phyloP scores from a whole-genome alignment of 2,888 invertebrate genomes.

The Tryphoninae sp. region DNA sequence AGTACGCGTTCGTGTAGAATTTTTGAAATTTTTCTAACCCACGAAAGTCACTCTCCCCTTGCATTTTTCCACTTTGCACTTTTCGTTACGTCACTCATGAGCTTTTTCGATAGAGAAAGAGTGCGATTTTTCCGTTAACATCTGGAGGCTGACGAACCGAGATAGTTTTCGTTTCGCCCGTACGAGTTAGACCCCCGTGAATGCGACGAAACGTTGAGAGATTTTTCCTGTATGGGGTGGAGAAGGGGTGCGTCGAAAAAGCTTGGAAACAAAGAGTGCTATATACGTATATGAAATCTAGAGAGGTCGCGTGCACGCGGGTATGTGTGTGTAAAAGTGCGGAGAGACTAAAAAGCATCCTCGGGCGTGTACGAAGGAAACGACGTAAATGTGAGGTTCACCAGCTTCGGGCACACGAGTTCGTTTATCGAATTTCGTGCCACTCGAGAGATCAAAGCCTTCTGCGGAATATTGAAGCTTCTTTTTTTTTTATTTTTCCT shows the following conservation, averaged over 20 bases:
- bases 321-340: constrained; percentile 3
- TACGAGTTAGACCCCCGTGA: constrained; percentile 26
- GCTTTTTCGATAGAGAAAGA: background rate
- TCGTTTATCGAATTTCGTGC: constrained; percentile 58
- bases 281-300: background rate
- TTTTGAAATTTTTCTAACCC: background rate
- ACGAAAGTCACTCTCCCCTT: background rate
- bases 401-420: constrained; percentile 47
- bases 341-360: constrained; percentile 32
- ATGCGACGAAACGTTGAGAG: constrained; percentile 16
- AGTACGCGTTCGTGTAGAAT: background rate
- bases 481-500: constrained; percentile 23
- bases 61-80: constrained; percentile 6
- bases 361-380: constrained; percentile 13
- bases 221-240: constrained; percentile 4
- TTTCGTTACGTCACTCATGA: constrained; percentile 8
- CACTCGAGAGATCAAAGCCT: constrained; percentile 61
- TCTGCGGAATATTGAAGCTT: constrained; percentile 46
- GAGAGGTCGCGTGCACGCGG: background rate
- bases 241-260: background rate
- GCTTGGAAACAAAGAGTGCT: constrained; percentile 22
- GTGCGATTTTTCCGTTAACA: constrained; percentile 15
- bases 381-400: constrained; percentile 29
- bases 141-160: constrained; percentile 35
- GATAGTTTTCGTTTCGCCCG: constrained; percentile 32